Conservation (phyloP, 2,113 vertebrate species). For the Ailurus styani region DNA sequence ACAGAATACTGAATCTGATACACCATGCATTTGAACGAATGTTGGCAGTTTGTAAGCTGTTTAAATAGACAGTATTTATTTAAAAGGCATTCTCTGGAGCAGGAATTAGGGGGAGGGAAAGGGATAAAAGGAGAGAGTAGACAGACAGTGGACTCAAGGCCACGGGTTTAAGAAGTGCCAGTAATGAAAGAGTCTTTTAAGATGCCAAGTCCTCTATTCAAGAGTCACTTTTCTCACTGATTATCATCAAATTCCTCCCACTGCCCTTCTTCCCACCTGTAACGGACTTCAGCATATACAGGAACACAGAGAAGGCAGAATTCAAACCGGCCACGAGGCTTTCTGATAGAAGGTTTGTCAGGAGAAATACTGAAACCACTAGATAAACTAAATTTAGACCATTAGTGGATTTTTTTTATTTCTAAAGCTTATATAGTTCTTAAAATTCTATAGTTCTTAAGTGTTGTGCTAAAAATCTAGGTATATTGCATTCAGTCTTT, state of each 20-base stretch:
- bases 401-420: not conserved
- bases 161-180: not conserved
- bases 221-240: not conserved
- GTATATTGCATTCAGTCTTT: not conserved
- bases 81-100: not conserved
- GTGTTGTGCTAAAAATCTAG: not conserved
- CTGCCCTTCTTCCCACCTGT: not conserved
- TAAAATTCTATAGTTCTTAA: not conserved
- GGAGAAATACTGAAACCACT: not conserved
- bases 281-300: not conserved
- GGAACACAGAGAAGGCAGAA: not conserved
- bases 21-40: not conserved
- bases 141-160: not conserved
- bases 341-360: not conserved
- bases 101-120: not conserved
- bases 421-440: not conserved
- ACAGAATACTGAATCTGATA: slow-evolving; percentile 42
- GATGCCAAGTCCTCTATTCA: not conserved
- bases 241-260: not conserved
- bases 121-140: not conserved
- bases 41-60: not conserved
- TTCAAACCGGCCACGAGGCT: not conserved
- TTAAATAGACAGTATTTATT: not conserved
- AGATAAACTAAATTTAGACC: not conserved
- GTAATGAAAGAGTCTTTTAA: not conserved